Percentiles rank a stretch among this genome's conserved stretches.
phyloP scores from a whole-genome alignment of 2,797 vertebrate genomes.

The Glyptemys insculpta region DNA sequence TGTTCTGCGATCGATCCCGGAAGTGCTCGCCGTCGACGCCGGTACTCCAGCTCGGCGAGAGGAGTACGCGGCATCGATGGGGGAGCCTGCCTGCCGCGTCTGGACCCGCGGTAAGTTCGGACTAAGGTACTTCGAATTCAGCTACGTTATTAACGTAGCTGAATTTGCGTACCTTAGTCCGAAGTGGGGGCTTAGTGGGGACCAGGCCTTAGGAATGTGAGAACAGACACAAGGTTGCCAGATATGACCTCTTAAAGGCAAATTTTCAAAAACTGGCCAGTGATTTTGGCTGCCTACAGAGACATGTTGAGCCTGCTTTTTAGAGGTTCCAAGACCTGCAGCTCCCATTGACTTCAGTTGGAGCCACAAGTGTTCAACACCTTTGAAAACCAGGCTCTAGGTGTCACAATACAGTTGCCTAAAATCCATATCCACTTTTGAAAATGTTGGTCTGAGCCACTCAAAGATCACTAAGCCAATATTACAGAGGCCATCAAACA shows the following conservation, averaged over 20 bases:
- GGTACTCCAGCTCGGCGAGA: no score
- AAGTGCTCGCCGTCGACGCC: no score
- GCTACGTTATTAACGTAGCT: no score
- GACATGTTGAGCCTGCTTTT: background rate
- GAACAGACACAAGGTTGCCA: background rate
- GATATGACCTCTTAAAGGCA: background rate
- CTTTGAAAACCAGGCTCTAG: background rate
- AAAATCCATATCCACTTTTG: background rate
- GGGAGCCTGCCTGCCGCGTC: no score
- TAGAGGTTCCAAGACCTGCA: background rate
- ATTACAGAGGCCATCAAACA: background rate
- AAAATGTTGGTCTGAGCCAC: background rate
- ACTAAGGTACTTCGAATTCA: no score
- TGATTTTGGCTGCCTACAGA: rapidly evolving
- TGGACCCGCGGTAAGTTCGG: no score
- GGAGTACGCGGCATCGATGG: no score
- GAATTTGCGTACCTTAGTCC: no score
- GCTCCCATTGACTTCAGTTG: rapidly evolving
- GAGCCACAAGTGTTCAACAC: background rate
- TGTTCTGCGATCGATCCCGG: no score
- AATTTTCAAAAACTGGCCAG: background rate
- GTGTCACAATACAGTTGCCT: background rate
- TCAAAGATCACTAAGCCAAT: rapidly evolving
- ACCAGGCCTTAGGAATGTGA: background rate
- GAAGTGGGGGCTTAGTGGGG: no score